Evolutionary conservation across 2,888 invertebrate genomes (phyloP), one percentile per base, ranked within the genome.

Genomic region (Plebejus argus): DNA sequence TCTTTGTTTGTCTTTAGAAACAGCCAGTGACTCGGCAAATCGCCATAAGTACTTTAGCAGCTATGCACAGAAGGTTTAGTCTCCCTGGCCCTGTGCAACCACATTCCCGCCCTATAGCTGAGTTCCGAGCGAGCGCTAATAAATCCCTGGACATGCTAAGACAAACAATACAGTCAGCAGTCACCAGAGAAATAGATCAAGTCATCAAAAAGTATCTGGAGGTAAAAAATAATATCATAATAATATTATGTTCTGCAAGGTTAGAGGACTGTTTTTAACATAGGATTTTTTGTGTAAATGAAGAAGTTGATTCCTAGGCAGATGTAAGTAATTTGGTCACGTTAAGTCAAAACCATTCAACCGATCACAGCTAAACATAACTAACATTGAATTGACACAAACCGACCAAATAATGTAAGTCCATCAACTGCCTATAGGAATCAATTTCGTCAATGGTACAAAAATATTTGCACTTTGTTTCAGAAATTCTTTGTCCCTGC

Each of bases 401-500:
- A 2, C 28, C 28, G 28, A 28, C 28, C 28, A 28, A 28, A 28
- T 28, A 2, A 28, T 28, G 28, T 28, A 28, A 2, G 2, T 28
- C 28, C 28, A 28, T 28, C 28, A 2, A 28, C 2, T 1, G 28
- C 28, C 28, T 28, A n/a, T n/a, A 28, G 28, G 28, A 28, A 28
- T 28, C 28, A 28, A 28, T 28, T 28, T 28, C 1, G 0, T 28
- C 28, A 28, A 28, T 28, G 28, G 28, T 28, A 28, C 28, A 28
- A 28, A 28, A 28, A 28, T 56, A 12, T 74, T 66, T 61, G 6
- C 53, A 78, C 28, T 76, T 56, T 82, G 81, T 95, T 95, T 77
- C 91, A 97, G 97, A 96, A 96, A 93, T 97, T 96, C 90, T 97
- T 97, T 91, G 96, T 96, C 84, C 97, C 97, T 80, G 97, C 97